These are phyloP conservation scores for Atherix ibis DNA, from an alignment of 2,888 invertebrate species.

Conservation along the genomic window DNA sequence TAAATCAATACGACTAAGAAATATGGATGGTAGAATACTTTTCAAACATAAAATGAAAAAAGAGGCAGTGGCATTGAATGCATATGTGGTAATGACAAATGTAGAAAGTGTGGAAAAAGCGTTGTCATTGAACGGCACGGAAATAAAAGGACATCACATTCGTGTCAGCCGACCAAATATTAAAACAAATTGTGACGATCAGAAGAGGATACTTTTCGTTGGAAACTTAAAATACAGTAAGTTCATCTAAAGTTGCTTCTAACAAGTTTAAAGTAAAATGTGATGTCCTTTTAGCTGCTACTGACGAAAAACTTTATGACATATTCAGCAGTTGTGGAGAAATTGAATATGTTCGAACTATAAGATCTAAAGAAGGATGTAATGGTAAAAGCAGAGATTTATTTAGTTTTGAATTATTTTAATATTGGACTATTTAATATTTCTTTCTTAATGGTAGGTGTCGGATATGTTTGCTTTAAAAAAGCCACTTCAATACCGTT, in stretches of 20 bases:
- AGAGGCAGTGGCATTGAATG: conserved; percentile 21
- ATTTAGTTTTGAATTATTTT: background rate
- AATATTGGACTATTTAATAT: background rate
- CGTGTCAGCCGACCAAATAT: conserved; percentile 20
- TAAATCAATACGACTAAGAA: conserved; percentile 22
- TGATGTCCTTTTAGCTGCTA: conserved; percentile 22
- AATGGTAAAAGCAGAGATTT: conserved; percentile 13
- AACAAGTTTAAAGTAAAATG: background rate
- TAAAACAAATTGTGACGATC: conserved; percentile 12
- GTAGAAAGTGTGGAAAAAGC: conserved; percentile 20
- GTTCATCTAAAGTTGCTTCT: conserved; percentile 8
- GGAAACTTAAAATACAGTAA: conserved; percentile 30
- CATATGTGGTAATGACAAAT: conserved; percentile 22
- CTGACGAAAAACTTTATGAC: conserved; percentile 24
- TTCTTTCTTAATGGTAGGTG: conserved; percentile 14
- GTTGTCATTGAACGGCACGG: conserved; percentile 21
- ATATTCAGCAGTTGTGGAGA: conserved; percentile 30
- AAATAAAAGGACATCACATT: conserved; percentile 24
- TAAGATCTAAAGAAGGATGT: conserved; percentile 26
- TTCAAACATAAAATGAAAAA: conserved; percentile 24
- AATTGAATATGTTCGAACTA: conserved; percentile 27
- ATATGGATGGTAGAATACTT: conserved; percentile 22
- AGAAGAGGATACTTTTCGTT: conserved; percentile 25
- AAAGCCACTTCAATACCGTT: conserved; percentile 24
- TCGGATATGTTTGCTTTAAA: conserved; percentile 29